A percentile compares a stretch with the other conserved stretches of the same genome.
Evolutionary conservation across 2,113 vertebrate genomes (phyloP).

Genomic region (Brachionichthys hirsutus): DNA sequence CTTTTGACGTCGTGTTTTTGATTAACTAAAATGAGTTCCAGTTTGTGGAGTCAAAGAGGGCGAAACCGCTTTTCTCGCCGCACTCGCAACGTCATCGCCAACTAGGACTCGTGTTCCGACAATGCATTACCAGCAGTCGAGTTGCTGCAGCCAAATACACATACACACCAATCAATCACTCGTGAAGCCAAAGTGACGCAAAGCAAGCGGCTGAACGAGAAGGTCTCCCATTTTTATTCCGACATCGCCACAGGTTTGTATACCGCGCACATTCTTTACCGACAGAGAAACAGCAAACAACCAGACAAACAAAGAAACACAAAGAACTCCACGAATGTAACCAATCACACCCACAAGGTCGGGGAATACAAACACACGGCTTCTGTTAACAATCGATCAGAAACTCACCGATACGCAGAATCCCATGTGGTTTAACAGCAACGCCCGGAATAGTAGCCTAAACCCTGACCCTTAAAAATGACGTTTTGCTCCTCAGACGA

Average conservation of each 20-base stretch:
- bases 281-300: constrained; percentile 38
- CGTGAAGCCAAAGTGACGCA: constrained; percentile 57
- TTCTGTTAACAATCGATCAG: constrained; percentile 37
- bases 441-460: not conserved
- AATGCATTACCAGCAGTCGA: constrained; percentile 54
- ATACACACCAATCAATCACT: constrained; percentile 46
- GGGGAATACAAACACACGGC: constrained; percentile 34
- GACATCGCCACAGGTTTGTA: not conserved
- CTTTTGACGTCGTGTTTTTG: not conserved
- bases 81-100: constrained; percentile 5
- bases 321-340: constrained; percentile 36
- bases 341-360: constrained; percentile 48
- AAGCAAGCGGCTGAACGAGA: constrained; percentile 47
- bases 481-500: not conserved
- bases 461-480: not conserved
- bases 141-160: constrained; percentile 67
- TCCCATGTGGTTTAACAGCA: not conserved
- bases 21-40: constrained; percentile 2
- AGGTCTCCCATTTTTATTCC: constrained; percentile 7
- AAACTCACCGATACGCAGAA: constrained; percentile 7
- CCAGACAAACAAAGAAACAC: too few species aligned
- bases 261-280: constrained; percentile 10
- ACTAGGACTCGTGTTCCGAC: constrained; percentile 55
- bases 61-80: constrained; percentile 7
- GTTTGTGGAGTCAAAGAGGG: constrained; percentile 4